Percentiles rank a stretch among this genome's conserved stretches.
phyloP scores from a whole-genome alignment of 2,888 invertebrate genomes.

The Drosophila hawaiiensis region DNA sequence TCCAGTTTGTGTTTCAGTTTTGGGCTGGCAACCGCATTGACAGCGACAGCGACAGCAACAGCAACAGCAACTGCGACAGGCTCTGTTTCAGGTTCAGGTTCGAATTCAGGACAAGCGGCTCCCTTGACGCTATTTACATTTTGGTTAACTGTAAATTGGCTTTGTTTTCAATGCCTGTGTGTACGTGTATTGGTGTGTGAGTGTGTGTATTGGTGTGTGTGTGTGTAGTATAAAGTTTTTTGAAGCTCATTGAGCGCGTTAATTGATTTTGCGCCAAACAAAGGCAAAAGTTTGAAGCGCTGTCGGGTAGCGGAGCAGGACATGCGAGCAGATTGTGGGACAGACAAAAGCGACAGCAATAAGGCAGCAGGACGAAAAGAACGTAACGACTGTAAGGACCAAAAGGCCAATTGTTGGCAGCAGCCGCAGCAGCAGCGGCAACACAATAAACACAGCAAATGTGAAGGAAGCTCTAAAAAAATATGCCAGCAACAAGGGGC shows the following conservation, averaged over 20 bases:
- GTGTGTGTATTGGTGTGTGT: conserved; percentile 15
- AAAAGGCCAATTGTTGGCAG: conserved; percentile 74
- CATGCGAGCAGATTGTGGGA: conserved; percentile 22
- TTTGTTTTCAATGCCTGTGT: conserved; percentile 43
- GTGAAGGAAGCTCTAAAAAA: conserved; percentile 67
- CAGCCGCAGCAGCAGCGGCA: conserved; percentile 41
- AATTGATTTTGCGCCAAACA: conserved; percentile 78
- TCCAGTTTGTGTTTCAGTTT: conserved; percentile 30
- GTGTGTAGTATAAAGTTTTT: conserved; percentile 59
- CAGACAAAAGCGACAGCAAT: conserved; percentile 51
- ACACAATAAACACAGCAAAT: conserved; percentile 59
- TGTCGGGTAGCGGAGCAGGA: conserved; percentile 1
- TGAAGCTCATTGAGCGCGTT: conserved; percentile 73
- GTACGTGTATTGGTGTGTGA: conserved; percentile 9
- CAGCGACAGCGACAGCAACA: conserved; percentile 23
- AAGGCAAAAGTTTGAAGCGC: conserved; percentile 69
- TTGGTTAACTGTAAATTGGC: conserved; percentile 81
- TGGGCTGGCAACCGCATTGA: conserved; percentile 37
- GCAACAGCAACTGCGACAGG: conserved; percentile 18
- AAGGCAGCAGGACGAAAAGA: conserved; percentile 23
- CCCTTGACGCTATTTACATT: conserved; percentile 70
- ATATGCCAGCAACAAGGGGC: conserved; percentile 58
- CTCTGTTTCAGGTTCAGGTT: conserved; percentile 18
- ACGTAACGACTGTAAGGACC: conserved; percentile 39
- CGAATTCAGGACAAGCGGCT: conserved; percentile 40